Percentiles rank a stretch among this genome's conserved stretches.
Conservation (phyloP, 2,888 invertebrate genomes). For the Sepiola atlantica region DNA sequence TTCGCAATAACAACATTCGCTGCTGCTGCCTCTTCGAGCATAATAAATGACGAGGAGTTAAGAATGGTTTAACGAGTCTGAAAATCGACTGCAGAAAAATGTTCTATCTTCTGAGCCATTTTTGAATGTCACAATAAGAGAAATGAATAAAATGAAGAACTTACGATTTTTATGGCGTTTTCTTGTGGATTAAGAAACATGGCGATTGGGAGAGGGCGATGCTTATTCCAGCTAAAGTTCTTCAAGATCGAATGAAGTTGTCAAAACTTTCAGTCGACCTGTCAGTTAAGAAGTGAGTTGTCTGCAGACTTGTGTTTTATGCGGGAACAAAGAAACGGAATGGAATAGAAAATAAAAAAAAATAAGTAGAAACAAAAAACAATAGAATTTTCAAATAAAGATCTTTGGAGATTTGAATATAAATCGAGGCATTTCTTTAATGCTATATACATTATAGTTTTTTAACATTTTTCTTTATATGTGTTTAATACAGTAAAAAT, state of each 20-base stretch:
- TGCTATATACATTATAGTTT: background rate
- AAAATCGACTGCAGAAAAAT: background rate
- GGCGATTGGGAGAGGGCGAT: background rate
- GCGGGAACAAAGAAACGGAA: background rate
- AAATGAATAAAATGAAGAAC: background rate
- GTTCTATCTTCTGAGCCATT: background rate
- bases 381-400: background rate
- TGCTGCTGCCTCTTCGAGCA: no score
- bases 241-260: background rate
- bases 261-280: slow-evolving; percentile 16
- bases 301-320: background rate
- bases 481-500: background rate
- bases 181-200: background rate
- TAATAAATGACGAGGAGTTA: no score
- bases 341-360: background rate
- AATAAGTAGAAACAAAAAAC: background rate
- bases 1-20: background rate
- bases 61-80: background rate
- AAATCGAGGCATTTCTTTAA: background rate
- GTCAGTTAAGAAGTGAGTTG: background rate
- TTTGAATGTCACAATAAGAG: background rate
- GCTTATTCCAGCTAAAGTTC: background rate
- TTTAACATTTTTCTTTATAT: background rate
- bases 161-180: background rate
- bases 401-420: slow-evolving; percentile 1